Conservation (phyloP, 2,797 vertebrate genomes). For the Scarus forsteni region DNA sequence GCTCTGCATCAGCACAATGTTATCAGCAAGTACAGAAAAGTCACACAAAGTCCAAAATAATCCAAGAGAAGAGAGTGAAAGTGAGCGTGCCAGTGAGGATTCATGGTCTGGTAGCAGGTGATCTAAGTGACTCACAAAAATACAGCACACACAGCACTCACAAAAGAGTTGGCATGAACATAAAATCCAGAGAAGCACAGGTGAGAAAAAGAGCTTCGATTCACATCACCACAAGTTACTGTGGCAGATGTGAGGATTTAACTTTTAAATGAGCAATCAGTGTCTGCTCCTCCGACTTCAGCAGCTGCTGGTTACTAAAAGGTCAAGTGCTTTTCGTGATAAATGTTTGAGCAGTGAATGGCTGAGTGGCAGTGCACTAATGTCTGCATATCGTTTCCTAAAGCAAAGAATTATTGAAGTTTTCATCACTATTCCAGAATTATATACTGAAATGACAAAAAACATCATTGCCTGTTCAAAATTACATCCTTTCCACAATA, state of each 20-base stretch:
- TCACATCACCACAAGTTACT: conserved; percentile 4
- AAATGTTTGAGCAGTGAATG: not conserved
- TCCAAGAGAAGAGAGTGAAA: conserved; percentile 5
- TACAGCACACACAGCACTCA: not conserved
- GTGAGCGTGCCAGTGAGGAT: not conserved
- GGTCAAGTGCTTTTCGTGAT: conserved; percentile 24
- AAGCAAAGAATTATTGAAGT: no score
- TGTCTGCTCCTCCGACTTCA: conserved; percentile 1
- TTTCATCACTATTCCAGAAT: no score
- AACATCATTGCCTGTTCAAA: no score
- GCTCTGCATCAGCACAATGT: conserved; percentile 12
- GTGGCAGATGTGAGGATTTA: not conserved
- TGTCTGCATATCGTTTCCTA: no score
- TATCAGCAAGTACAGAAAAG: conserved; percentile 7
- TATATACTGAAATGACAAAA: no score
- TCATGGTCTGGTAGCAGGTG: no score
- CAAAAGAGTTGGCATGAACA: not conserved
- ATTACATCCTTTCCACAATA: no score
- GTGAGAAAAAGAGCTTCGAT: conserved; percentile 2
- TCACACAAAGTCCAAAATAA: conserved; percentile 8
- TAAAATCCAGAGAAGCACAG: not conserved
- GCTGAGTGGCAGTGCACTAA: not conserved
- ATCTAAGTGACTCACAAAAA: not conserved
- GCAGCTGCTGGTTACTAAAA: conserved; percentile 2
- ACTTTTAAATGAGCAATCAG: not conserved